Percentiles rank a stretch among this genome's conserved stretches.
Evolutionary conservation across 2,888 invertebrate species (phyloP).

Genomic region (Pachydiplax longipennis): DNA sequence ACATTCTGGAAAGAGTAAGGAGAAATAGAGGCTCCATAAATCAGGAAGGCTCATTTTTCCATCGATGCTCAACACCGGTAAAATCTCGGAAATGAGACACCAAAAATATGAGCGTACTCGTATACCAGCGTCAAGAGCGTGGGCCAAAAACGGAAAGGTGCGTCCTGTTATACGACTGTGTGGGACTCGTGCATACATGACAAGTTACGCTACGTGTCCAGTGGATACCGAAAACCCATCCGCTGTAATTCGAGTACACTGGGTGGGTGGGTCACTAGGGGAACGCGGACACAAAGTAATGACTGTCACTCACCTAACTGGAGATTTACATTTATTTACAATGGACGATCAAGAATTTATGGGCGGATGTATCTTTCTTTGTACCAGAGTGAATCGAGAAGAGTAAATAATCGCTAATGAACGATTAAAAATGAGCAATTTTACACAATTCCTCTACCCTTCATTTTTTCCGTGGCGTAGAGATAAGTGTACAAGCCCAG

Average conservation of each 20-base stretch:
- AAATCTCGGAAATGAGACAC: background rate
- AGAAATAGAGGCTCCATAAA: too few species aligned
- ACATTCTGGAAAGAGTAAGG: too few species aligned
- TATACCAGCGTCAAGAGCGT: background rate
- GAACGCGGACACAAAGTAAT: background rate
- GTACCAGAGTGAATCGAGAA: too few species aligned
- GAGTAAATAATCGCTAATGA: too few species aligned
- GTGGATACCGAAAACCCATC: background rate
- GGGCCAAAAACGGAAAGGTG: background rate
- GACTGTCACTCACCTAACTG: too few species aligned
- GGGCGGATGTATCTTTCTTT: too few species aligned
- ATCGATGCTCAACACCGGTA: background rate
- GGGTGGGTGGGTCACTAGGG: background rate
- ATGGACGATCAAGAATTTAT: too few species aligned
- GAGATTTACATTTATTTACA: too few species aligned
- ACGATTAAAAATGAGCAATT: too few species aligned
- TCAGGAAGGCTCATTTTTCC: background rate
- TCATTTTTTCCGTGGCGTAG: too few species aligned
- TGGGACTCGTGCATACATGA: background rate
- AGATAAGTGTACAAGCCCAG: too few species aligned
- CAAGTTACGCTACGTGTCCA: background rate
- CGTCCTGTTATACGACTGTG: background rate
- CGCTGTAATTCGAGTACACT: background rate
- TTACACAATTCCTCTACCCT: too few species aligned
- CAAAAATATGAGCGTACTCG: background rate